Evolutionary conservation across 2,888 invertebrate species (phyloP).

Genomic region (Trissonchulus sp.): DNA sequence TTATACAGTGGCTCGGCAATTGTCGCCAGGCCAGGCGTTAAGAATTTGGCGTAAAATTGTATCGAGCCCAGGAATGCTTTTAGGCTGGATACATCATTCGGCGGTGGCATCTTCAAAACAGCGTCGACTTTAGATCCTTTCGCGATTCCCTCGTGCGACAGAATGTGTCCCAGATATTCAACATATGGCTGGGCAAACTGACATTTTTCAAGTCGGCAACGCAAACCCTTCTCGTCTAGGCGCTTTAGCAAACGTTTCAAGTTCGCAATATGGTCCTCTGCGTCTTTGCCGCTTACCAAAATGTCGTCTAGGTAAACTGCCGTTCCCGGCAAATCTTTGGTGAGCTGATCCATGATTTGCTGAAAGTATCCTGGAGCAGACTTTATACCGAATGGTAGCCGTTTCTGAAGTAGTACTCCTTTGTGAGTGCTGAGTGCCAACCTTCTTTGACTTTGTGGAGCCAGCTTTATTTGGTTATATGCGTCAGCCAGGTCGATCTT

Average conservation of each 20-base stretch:
- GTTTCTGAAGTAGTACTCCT: slow-evolving; percentile 29
- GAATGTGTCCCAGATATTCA: slow-evolving; percentile 24
- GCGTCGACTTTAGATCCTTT: slow-evolving; percentile 31
- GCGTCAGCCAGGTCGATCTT: no score
- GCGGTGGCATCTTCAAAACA: slow-evolving; percentile 30
- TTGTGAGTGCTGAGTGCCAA: slow-evolving; percentile 31
- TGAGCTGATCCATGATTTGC: slow-evolving; percentile 31
- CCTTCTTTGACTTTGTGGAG: slow-evolving; percentile 6
- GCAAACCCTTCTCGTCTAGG: slow-evolving; percentile 24
- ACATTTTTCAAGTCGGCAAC: slow-evolving; percentile 30
- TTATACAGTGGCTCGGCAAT: neutral
- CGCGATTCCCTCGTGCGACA: slow-evolving; percentile 24
- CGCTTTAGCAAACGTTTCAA: neutral
- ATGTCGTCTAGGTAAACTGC: slow-evolving; percentile 32
- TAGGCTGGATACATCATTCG: neutral
- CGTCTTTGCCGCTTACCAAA: neutral
- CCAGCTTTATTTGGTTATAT: no score
- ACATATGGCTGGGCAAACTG: slow-evolving; percentile 25
- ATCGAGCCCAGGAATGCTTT: neutral
- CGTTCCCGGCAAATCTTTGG: slow-evolving; percentile 25
- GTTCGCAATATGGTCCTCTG: neutral
- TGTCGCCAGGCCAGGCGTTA: neutral
- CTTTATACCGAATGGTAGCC: slow-evolving; percentile 30
- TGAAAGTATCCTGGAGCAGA: slow-evolving; percentile 30
- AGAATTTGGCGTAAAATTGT: slow-evolving; percentile 7